Percentiles rank a stretch among this genome's conserved stretches.
These are phyloP conservation scores for Calliphora vomitoria DNA, from an alignment of 2,888 invertebrate species.

Conservation along the genomic window DNA sequence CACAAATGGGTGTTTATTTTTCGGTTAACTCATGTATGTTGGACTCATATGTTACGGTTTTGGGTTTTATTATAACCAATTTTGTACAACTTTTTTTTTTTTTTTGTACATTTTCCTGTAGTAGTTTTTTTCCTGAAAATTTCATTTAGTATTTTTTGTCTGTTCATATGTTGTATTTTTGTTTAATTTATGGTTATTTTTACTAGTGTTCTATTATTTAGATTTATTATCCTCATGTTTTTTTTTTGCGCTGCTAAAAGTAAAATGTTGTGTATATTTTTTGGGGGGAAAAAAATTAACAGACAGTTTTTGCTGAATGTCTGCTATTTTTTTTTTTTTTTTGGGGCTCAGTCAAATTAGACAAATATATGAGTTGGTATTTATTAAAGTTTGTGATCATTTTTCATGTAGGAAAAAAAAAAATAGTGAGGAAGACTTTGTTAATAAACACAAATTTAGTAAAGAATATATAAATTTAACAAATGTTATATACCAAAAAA, in stretches of 20 bases:
- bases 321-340: background rate
- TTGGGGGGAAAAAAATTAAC: conserved; percentile 34
- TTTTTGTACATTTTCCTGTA: conserved; percentile 12
- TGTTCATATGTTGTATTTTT: conserved; percentile 47
- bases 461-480: background rate
- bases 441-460: background rate
- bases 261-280: conserved; percentile 50
- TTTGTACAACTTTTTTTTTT: conserved; percentile 6
- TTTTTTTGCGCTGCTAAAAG: conserved; percentile 27
- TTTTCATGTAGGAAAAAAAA: conserved; percentile 31
- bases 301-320: conserved; percentile 46
- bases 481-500: background rate
- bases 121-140: background rate
- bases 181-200: conserved; percentile 71
- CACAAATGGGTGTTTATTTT: conserved; percentile 67
- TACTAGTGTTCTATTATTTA: conserved; percentile 71
- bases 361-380: conserved; percentile 60
- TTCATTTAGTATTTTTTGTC: conserved; percentile 14
- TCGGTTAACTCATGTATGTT: conserved; percentile 14
- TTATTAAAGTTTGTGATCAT: conserved; percentile 57
- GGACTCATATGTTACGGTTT: conserved; percentile 5
- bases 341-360: conserved; percentile 22
- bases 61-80: background rate
- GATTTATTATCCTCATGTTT: conserved; percentile 69
- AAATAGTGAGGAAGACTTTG: background rate